Evolutionary conservation across 1,140 invertebrate species (phyloP), one percentile per base, ranked within the genome.

Genomic region (Hyphantria cunea): DNA sequence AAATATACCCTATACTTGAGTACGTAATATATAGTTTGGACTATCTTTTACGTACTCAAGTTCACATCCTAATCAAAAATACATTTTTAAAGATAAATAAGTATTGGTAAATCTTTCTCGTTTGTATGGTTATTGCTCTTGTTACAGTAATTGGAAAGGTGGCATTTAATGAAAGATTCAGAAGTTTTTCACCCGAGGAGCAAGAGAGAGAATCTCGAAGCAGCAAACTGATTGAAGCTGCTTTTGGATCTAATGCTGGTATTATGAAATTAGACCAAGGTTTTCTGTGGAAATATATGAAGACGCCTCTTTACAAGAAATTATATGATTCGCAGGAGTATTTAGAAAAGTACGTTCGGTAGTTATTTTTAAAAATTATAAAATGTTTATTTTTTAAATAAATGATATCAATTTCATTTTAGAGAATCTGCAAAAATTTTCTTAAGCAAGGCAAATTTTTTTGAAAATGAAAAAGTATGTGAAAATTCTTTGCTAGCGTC

Each of bases 181-280:
- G 94, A 41, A 93, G 94, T 81, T 95, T 96, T 65, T 91, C 93
- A 6, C 62, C 77, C 1, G 59, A 89, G 17, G 94, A 96, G 76
- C 92, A 93, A 79, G 42, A 81, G 55, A 63, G 74, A 8, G 55
- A 93, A 39, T 96, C 96, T 0, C 86, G 92, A 10, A 93, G 94
- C 47, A 93, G 94, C 0, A 93, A 91, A 76, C 87, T 97, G 8
- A 95, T 98, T 55, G 64, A 93, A 6, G 93, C 96, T 9, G 95
- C 96, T 0, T 93, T 95, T 44, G 86, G 91, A 1, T 94, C 95
- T 5, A 97, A 97, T 72, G 80, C 91, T 69, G 92, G 91, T 13
- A 95, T 95, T 14, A 89, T 96, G 51, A 93, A 92, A 74, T 93
- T 96, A 0, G 97, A 98, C 77, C 95, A 96, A 78, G 94, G 95